Evolutionary conservation across 2,888 invertebrate species (phyloP).

Genomic region (Bedellia somnulentella): DNA sequence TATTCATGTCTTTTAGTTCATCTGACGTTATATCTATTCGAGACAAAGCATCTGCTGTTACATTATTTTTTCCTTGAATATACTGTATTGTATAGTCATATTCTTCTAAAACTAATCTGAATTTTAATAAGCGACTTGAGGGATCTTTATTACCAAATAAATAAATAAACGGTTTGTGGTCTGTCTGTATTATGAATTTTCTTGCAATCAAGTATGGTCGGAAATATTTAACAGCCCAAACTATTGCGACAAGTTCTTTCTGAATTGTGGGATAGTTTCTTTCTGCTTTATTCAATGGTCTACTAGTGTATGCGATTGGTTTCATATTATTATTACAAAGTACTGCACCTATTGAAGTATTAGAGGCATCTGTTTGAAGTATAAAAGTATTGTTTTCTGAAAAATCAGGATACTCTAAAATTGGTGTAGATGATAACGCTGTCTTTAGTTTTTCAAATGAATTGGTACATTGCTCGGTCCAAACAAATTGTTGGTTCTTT

Average conservation of each 20-base stretch:
- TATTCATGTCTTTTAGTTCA: slow-evolving; percentile 8
- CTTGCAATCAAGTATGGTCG: neutral
- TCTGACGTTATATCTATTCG: slow-evolving; percentile 9
- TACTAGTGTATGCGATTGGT: slow-evolving; percentile 2
- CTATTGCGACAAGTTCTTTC: slow-evolving; percentile 10
- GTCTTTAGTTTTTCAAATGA: slow-evolving; percentile 1
- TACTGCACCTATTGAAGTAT: neutral
- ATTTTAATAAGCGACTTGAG: neutral
- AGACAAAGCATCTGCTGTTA: slow-evolving; percentile 10
- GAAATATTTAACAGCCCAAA: slow-evolving; percentile 10
- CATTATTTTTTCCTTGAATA: slow-evolving; percentile 10
- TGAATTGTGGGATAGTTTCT: slow-evolving; percentile 8
- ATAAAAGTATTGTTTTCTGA: slow-evolving; percentile 5
- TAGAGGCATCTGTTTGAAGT: slow-evolving; percentile 6
- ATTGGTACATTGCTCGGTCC: too few species aligned
- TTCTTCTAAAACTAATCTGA: slow-evolving; percentile 4
- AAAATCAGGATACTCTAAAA: slow-evolving; percentile 6
- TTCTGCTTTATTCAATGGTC: slow-evolving; percentile 5
- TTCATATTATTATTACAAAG: slow-evolving; percentile 2
- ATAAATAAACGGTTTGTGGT: neutral
- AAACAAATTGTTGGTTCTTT: slow-evolving; percentile 1
- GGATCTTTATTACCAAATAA: slow-evolving; percentile 3
- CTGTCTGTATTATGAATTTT: neutral
- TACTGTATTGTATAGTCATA: slow-evolving; percentile 9
- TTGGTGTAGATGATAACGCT: neutral